Evolutionary conservation across 2,888 invertebrate genomes (phyloP), one percentile per base, ranked within the genome.

Genomic region (Brachypalpus laphriformis): DNA sequence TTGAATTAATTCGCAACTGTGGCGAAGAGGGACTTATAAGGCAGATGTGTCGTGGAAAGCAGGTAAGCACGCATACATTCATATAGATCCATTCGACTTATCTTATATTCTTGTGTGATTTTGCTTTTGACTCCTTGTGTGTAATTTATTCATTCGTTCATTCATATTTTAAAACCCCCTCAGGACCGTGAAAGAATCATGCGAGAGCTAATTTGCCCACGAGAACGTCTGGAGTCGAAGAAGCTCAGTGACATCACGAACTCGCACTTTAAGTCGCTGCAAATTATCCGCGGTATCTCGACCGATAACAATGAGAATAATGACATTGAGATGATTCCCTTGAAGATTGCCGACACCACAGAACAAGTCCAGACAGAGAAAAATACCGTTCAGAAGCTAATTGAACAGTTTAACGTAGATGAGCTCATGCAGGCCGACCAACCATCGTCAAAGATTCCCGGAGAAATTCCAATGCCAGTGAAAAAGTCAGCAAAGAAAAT

Each of bases 1-100:
- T 96, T 63, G 96, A 95, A 90, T 92, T 96, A 71, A 95, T 95
- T 42, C 94, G 95, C 28, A 96, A 96, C 90, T 96, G 96, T 88
- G 96, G 96, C 63, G 91, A 95, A 81, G 95, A 95, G 81, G 96
- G 95, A 9, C 94, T 95, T 2, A 94, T 95, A 89, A 93, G 95
- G 85, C 94, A 96, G 76, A 94, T 95, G 87, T 96, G 96, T 91
- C 95, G 95, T 89, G 95, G 96, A 88, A 95, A 95, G 91, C 94
- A 95, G 93, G 96, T 96, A 93, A 93, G 88, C 81, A 14, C 3
- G 25, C 25, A 25, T 25, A 2, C n/a, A n/a, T n/a, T n/a, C n/a
- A n/a, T n/a, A n/a, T 25, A 65, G 37, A 5, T 14, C 8, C 65
- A 25, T 56, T 57, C 18, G 20, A 16, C 22, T 37, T 45, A 65